Conservation (phyloP, 1,140 invertebrate species). For the Drosophila lacteicornis region DNA sequence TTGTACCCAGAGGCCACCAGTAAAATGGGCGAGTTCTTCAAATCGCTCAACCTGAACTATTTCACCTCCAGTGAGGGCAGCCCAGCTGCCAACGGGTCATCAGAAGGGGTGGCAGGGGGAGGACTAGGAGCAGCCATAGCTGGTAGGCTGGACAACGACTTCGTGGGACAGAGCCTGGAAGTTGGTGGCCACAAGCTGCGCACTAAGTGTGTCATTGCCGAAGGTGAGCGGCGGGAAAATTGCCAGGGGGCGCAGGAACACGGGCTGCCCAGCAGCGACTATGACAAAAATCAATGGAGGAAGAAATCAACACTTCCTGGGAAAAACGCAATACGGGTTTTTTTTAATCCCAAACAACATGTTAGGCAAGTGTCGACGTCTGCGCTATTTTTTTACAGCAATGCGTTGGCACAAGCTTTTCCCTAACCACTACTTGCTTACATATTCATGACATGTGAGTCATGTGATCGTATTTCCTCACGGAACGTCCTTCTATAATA, state of each 20-base stretch:
- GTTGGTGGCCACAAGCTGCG: constrained; percentile 94
- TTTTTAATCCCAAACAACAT: background rate
- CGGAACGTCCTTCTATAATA: background rate
- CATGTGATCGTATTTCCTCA: constrained; percentile 9
- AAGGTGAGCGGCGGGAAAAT: constrained; percentile 88
- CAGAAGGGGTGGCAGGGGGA: constrained; percentile 32
- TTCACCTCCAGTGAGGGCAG: constrained; percentile 87
- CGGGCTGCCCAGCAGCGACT: background rate
- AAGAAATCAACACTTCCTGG: background rate
- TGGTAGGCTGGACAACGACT: constrained; percentile 90
- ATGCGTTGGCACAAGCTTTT: background rate
- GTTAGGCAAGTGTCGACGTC: background rate
- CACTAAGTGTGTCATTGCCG: constrained; percentile 95
- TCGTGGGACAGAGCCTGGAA: constrained; percentile 95
- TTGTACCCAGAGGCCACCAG: constrained; percentile 13
- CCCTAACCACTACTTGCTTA: background rate
- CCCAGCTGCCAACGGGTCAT: constrained; percentile 46
- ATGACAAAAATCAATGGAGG: constrained; percentile 62
- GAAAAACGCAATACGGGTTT: background rate
- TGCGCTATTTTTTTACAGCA: background rate
- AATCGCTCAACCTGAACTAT: constrained; percentile 92
- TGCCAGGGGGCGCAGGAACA: background rate
- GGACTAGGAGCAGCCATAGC: constrained; percentile 37
- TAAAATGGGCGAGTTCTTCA: constrained; percentile 94
- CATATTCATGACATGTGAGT: constrained; percentile 1